A percentile compares a stretch with the other conserved stretches of the same genome.
Evolutionary conservation across 2,113 vertebrate species (phyloP).

Genomic region (Morone chrysops): DNA sequence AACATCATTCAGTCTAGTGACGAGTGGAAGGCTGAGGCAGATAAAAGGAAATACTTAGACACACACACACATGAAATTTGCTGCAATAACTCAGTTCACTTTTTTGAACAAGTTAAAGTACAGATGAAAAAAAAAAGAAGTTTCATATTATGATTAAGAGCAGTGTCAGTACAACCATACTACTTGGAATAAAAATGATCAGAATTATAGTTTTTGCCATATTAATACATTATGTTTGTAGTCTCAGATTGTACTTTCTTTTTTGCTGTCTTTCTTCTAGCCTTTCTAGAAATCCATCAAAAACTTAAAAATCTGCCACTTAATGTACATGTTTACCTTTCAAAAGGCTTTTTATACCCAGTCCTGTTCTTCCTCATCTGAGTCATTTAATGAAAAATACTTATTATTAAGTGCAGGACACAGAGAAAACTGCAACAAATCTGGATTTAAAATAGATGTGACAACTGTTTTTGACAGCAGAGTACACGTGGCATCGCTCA

Average conservation of each 20-base stretch:
- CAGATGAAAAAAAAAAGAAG: background rate
- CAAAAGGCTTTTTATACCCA: no score
- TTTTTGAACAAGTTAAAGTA: background rate
- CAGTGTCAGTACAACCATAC: background rate
- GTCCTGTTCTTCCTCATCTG: no score
- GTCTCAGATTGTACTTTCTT: background rate
- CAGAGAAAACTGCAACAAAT: background rate
- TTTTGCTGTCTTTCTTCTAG: no score
- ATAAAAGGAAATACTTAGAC: background rate
- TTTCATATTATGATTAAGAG: background rate
- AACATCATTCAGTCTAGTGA: background rate
- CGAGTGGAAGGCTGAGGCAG: background rate
- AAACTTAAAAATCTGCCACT: no score
- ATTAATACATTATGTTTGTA: background rate
- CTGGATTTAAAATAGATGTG: conserved; percentile 2
- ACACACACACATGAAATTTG: no score
- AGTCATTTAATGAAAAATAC: no score
- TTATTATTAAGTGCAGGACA: no score
- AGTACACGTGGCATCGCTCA: background rate
- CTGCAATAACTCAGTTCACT: background rate
- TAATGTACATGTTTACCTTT: no score
- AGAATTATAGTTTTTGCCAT: background rate
- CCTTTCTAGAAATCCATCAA: no score
- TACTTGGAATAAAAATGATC: background rate
- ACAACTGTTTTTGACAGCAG: background rate